These are phyloP conservation scores for Orthosia gracilis DNA, from an alignment of 2,888 invertebrate genomes.

Conservation along the genomic window DNA sequence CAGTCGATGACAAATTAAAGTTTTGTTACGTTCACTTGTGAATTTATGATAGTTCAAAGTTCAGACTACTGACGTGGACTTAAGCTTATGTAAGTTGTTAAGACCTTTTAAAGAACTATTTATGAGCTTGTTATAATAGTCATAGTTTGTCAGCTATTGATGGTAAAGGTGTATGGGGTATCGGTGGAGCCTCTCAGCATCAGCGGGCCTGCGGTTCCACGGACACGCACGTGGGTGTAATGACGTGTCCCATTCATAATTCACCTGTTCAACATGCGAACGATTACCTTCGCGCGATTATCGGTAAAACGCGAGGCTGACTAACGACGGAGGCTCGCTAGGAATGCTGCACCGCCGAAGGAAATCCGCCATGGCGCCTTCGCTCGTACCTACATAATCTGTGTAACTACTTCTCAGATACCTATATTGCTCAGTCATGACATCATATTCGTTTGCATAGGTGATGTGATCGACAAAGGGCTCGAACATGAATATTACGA, in stretches of 20 bases:
- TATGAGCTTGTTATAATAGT: slow-evolving; percentile 14
- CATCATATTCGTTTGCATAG: slow-evolving; percentile 84
- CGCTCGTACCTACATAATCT: slow-evolving; percentile 78
- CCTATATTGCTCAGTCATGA: slow-evolving; percentile 79
- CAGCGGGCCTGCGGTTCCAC: slow-evolving; percentile 60
- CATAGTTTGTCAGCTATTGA: slow-evolving; percentile 3
- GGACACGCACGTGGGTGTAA: slow-evolving; percentile 70
- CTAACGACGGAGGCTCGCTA: slow-evolving; percentile 81
- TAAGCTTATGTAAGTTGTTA: slow-evolving; percentile 9
- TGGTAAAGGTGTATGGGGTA: slow-evolving; percentile 20
- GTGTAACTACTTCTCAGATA: slow-evolving; percentile 71
- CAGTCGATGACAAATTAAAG: slow-evolving; percentile 35
- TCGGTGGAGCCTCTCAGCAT: slow-evolving; percentile 66
- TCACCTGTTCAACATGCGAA: slow-evolving; percentile 81
- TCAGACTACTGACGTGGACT: slow-evolving; percentile 22
- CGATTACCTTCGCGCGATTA: slow-evolving; percentile 78
- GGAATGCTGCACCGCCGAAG: slow-evolving; percentile 88
- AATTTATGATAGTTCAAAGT: slow-evolving; percentile 48
- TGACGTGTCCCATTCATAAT: slow-evolving; percentile 86
- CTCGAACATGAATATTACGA: slow-evolving; percentile 63
- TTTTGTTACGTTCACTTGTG: slow-evolving; percentile 9
- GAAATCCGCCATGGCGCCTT: slow-evolving; percentile 89
- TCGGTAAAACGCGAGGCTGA: slow-evolving; percentile 81
- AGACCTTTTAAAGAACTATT: slow-evolving; percentile 16
- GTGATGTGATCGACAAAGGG: slow-evolving; percentile 77